Base-by-base conservation (phyloP, 2,888 invertebrate species). In the Taenaris catops region DNA sequence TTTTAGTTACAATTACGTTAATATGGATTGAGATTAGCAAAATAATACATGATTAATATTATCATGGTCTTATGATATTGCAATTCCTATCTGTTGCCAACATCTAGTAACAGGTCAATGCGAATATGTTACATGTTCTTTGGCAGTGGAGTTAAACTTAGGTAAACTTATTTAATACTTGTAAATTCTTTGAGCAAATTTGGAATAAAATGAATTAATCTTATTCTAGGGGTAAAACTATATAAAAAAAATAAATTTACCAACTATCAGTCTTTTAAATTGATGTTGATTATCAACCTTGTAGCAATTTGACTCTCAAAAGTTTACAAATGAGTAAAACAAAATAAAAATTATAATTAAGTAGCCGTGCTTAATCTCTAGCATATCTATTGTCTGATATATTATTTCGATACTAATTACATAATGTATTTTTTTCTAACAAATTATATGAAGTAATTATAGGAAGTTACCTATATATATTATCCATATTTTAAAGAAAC, bases 231-330 rank as follows among this genome's bases (percentile, higher is more conserved):
- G 84, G 73, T 84, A 84, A 84, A 86, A 86, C 68, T 78, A 83
- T 83, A 81, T 78, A 74, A 78, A 73, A 81, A 80, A 81, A 74
- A 67, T 58, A 73, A 72, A 65, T 63, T 81, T 87, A 84, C 73
- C 80, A 81, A 78, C 87, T 88, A 88, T 88, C 87, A 88, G 87
- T 87, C 87, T 88, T 87, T 81, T 83, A 81, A 84, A 87, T 87
- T 86, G 87, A 88, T 87, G 86, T 83, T 81, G 76, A 72, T 75
- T 81, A 71, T 79, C 78, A 83, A 81, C 71, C 76, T 72, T 74
- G 67, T 78, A 76, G 74, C 78, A 78, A 73, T 67, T 76, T 68
- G 55, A 64, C 59, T 76, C 81, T 81, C 83, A 86, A 86, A 84
- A 86, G 83, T 84, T 84, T 84, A 86, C 84, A 84, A 83, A 67